Percentiles rank a stretch among this genome's conserved stretches.
Evolutionary conservation across 2,113 vertebrate species (phyloP).

Genomic region (Girardinichthys multiradiatus): DNA sequence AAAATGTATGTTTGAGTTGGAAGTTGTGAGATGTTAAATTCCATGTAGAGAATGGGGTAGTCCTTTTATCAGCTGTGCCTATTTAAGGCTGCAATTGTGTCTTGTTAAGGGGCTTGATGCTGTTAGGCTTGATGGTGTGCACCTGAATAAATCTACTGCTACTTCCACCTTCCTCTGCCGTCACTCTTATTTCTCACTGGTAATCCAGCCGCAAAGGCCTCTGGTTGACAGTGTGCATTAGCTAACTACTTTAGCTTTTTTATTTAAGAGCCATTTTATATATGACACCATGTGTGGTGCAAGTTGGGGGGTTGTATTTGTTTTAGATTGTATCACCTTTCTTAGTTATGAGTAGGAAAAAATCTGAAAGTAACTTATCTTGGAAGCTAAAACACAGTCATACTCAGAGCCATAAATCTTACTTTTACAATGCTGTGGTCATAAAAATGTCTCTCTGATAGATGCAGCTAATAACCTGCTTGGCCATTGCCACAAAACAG

Average conservation of each 20-base stretch:
- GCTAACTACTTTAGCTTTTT: neutral
- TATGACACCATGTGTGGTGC: neutral
- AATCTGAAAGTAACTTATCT: neutral
- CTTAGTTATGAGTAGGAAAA: neutral
- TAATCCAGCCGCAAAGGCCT: too few relatives aligned
- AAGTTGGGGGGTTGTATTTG: neutral
- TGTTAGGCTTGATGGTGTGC: too few relatives aligned
- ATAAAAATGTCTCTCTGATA: neutral
- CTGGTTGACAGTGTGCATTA: neutral
- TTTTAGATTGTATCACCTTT: neutral
- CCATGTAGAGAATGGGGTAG: too few relatives aligned
- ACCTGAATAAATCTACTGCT: too few relatives aligned
- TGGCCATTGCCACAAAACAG: neutral
- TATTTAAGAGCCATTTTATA: neutral
- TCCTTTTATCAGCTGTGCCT: too few relatives aligned
- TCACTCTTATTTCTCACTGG: too few relatives aligned
- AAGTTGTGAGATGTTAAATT: too few relatives aligned
- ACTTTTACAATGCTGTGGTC: neutral
- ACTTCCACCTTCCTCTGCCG: too few relatives aligned
- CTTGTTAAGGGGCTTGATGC: too few relatives aligned
- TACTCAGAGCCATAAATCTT: neutral
- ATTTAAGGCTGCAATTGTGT: too few relatives aligned
- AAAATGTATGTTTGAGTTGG: too few relatives aligned
- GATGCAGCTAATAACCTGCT: neutral
- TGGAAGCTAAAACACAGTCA: neutral